These are phyloP conservation scores for Drosophila punjabiensis DNA, from an alignment of 1,140 invertebrate genomes.

Conservation along the genomic window DNA sequence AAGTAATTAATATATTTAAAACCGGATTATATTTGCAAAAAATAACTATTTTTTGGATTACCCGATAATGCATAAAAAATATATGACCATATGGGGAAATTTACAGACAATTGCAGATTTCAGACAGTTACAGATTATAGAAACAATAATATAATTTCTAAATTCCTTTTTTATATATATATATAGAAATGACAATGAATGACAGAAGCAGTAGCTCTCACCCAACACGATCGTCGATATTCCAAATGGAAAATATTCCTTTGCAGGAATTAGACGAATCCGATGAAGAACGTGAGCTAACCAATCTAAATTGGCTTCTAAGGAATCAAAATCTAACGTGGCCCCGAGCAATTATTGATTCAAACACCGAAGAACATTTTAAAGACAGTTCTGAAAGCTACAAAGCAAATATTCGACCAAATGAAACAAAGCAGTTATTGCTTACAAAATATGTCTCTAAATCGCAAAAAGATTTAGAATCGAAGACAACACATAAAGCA, in stretches of 20 bases:
- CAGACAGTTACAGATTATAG: not conserved
- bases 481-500: slow-evolving; percentile 9
- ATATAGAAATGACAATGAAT: slow-evolving; percentile 1
- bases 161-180: not conserved
- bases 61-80: not conserved
- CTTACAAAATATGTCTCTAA: slow-evolving; percentile 11
- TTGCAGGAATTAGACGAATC: slow-evolving; percentile 27
- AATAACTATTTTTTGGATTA: not conserved
- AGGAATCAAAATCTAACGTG: slow-evolving; percentile 73
- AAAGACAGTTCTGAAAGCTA: not conserved
- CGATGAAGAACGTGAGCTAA: slow-evolving; percentile 74
- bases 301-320: slow-evolving; percentile 78
- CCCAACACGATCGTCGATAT: not conserved
- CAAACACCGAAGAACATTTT: slow-evolving; percentile 21
- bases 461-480: not conserved
- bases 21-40: no score
- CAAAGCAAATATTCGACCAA: not conserved
- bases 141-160: not conserved
- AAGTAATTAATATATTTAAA: not conserved
- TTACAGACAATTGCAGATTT: not conserved
- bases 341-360: slow-evolving; percentile 61
- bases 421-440: slow-evolving; percentile 3
- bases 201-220: not conserved
- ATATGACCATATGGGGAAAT: not conserved
- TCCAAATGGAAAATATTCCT: not conserved